phyloP scores from a whole-genome alignment of 35 echinoderm and acorn worm species.

The Patiria miniata region DNA sequence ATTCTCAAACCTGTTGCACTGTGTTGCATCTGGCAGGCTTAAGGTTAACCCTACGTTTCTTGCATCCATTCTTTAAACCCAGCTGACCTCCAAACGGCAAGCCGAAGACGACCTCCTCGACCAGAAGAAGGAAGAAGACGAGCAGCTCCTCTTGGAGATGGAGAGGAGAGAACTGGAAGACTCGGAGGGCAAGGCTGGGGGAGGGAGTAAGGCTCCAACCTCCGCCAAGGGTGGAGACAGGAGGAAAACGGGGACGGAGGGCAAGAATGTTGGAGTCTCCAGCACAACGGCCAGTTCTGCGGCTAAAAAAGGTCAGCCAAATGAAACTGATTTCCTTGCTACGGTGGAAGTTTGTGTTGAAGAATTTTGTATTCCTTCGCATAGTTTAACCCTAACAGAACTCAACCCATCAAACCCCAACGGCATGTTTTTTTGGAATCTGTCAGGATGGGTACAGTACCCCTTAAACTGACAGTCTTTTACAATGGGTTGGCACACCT shows the following conservation, averaged over 20 bases:
- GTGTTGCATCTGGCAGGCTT: no score
- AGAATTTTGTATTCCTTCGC: no score
- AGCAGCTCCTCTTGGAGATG: conserved; percentile 57
- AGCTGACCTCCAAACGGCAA: conserved; percentile 69
- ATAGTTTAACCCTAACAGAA: no score
- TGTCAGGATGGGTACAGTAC: no score
- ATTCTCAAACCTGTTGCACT: no score
- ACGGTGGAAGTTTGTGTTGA: no score
- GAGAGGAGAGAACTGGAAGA: conserved; percentile 62
- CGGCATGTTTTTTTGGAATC: no score
- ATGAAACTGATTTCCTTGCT: no score
- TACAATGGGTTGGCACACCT: no score
- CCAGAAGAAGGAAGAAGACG: conserved; percentile 92
- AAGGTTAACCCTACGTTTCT: neutral
- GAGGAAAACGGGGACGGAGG: conserved; percentile 53
- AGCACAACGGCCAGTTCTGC: neutral
- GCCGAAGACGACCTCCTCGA: conserved; percentile 79
- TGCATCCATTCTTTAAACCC: neutral
- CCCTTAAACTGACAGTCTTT: no score
- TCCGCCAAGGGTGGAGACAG: conserved; percentile 63
- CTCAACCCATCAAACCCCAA: no score
- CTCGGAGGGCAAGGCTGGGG: conserved; percentile 38
- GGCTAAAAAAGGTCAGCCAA: no score
- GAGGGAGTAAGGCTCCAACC: conserved; percentile 31
- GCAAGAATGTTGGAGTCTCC: conserved; percentile 36